Base-by-base conservation (phyloP, 2,888 invertebrate genomes). In the Lottia gigantea region DNA sequence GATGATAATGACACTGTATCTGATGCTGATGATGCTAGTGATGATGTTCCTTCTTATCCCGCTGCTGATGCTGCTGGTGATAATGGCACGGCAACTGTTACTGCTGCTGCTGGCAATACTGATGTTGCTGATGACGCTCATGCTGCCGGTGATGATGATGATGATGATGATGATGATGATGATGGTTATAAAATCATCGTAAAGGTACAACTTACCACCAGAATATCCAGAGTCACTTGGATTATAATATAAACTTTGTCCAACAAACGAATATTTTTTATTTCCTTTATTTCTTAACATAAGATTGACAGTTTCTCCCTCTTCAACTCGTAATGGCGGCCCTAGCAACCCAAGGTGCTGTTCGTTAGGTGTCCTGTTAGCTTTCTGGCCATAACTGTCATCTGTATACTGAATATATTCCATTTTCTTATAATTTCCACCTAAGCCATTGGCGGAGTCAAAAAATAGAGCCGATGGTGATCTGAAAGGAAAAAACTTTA, bases 271-370 rank as follows among this genome's bases (percentile, higher is more conserved):
- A 31, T 78, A 79, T 14, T 79, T 74, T 46, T 75, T 69, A 26
- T 77, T 74, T 7, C 80, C 76, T 47, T 70, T 72, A 71, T 83
- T 83, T 8, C 74, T 70, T 8, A 83, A 66, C 16, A 66, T 64
- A 11, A 83, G 69, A n/a, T 75, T 62, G 4, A 83, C 72, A 1
- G 68, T 74, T 46, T 83, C 83, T 8, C 82, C 83, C 19, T 78
- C 78, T 66, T 83, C 80, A 2, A 77, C 81, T 64, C 75, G 67
- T 6, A 83, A 73, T 0, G 78, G 72, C 6, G 83, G 83, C 14
- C 83, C 83, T 49, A 82, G 76, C n/a, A 80, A 64, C 0, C 81
- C 82, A 11, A 82, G 72, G 63, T 83, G 80, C 26, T 47, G 62
- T 16, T 75, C 72, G 8, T 40, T 14, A 2, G 47, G 40, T 16